Evolutionary conservation across 1,140 invertebrate genomes (phyloP).

Genomic region (Drosophila trapezifrons): DNA sequence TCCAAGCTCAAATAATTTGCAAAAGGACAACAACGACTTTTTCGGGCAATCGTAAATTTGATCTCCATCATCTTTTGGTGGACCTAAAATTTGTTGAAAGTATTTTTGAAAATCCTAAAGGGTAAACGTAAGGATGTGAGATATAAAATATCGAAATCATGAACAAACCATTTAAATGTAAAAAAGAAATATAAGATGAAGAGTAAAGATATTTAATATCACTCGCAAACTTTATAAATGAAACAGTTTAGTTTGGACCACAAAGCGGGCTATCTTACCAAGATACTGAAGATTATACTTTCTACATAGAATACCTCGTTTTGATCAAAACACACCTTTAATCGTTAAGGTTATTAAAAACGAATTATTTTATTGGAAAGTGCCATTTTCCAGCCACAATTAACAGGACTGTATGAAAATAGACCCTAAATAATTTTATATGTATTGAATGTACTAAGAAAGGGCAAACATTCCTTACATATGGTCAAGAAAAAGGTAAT

Average conservation of each 20-base stretch:
- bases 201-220: constrained; percentile 11
- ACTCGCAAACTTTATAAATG: neutral
- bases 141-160: constrained; percentile 20
- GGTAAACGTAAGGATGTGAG: neutral
- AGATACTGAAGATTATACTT: neutral
- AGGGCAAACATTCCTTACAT: neutral
- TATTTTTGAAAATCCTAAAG: neutral
- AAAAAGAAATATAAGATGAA: neutral
- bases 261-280: neutral
- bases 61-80: neutral
- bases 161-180: constrained; percentile 10
- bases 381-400: neutral
- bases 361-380: neutral
- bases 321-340: neutral
- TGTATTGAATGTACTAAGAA: neutral
- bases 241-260: neutral
- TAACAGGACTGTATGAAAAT: neutral
- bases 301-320: constrained; percentile 1
- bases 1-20: constrained; percentile 14
- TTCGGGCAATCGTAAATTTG: neutral
- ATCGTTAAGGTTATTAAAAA: too few species aligned
- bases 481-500: neutral
- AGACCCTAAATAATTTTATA: neutral
- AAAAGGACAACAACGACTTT: constrained; percentile 14
- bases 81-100: neutral